Evolutionary conservation across 1,140 invertebrate species (phyloP).

Genomic region (Contarinia nasturtii): DNA sequence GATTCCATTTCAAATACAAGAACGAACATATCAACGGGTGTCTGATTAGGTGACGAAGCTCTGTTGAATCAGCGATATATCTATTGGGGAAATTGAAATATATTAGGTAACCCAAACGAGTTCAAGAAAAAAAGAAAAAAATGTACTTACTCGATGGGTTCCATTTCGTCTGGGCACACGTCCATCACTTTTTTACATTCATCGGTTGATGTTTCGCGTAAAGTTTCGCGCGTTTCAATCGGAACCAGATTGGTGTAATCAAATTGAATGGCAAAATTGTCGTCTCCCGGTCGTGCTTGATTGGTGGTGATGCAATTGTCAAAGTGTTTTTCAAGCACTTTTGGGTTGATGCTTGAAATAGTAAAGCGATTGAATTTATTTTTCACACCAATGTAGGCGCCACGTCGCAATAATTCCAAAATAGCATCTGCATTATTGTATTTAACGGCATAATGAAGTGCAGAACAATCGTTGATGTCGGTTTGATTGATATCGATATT

Average conservation of each 20-base stretch:
- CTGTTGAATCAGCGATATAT: conserved; percentile 41
- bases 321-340: conserved; percentile 43
- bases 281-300: conserved; percentile 34
- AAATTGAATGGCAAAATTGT: conserved; percentile 47
- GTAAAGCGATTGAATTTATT: conserved; percentile 46
- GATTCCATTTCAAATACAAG: conserved; percentile 62
- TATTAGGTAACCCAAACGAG: conserved; percentile 30
- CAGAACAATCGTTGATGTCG: conserved; percentile 53
- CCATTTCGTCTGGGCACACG: conserved; percentile 47
- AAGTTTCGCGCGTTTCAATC: conserved; percentile 24
- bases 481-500: conserved; percentile 39
- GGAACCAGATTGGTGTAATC: conserved; percentile 50
- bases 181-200: conserved; percentile 43
- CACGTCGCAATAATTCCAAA: conserved; percentile 37
- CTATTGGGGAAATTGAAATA: conserved; percentile 49
- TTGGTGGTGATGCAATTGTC: conserved; percentile 46
- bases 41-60: conserved; percentile 43
- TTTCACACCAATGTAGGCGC: conserved; percentile 47
- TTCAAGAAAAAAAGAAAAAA: conserved; percentile 54
- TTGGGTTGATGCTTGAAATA: conserved; percentile 42
- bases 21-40: conserved; percentile 75
- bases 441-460: conserved; percentile 63
- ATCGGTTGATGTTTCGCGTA: conserved; percentile 38
- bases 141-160: conserved; percentile 46
- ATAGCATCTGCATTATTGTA: conserved; percentile 38